Evolutionary conservation across 2,797 vertebrate genomes (phyloP), one percentile per base, ranked within the genome.

Genomic region (Pterois miles): DNA sequence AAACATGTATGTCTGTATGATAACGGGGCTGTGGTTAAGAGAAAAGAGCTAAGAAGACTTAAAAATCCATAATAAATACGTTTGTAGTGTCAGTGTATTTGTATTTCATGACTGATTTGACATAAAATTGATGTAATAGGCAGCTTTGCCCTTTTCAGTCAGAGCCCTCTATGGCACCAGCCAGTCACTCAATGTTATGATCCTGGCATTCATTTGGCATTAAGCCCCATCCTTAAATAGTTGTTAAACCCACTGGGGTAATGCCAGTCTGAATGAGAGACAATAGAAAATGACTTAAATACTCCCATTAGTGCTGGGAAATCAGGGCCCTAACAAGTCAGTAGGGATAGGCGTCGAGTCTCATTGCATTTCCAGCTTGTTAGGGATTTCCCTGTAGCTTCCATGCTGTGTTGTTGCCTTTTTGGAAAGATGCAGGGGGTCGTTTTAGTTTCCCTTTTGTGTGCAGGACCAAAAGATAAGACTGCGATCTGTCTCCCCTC

Each of bases 211-310:
- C 83, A 90, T 92, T 90, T 93, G 84, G 92, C 90, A 88, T 88
- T 84, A 90, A 84, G 84, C 89, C 86, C 87, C 85, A 84, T 90
- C 85, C 83, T 85, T 88, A 93, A 92, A 87, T 84, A 92, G 86
- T 91, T 86, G 67, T 82, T 84, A 79, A 89, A 86, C 86, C 87
- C 89, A 87, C 82, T 78, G 87, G 90, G 91, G 86, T 84, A 86
- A 87, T 90, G 85, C 87, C 90, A 88, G 89, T 54, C 77, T 83
- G 90, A 91, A 89, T 82, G 84, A 90, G 84, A 94, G 88, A 94
- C 94, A 94, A 94, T 92, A 89, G 90, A 93, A 92, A 91, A 94
- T 93, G 89, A 87, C 92, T 92, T 93, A 93, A 94, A 95, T 91
- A 93, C 85, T 91, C 92, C 92, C 87, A 92, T 93, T 93, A 93